Conservation (phyloP, 2,797 vertebrate genomes). For the Myotis findleyi region DNA sequence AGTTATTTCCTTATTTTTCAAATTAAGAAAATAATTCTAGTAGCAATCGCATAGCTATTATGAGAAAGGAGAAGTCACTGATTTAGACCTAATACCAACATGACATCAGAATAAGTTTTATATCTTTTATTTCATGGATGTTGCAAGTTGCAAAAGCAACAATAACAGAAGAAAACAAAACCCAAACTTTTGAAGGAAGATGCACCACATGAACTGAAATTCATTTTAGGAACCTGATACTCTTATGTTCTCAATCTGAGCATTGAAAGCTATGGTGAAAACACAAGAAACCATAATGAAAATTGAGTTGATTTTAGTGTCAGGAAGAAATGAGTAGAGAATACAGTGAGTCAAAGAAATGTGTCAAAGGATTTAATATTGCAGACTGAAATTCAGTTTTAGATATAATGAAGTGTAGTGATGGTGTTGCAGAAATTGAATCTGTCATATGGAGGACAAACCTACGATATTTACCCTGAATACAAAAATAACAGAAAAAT, state of each 20-base stretch:
- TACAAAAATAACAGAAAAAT: neutral
- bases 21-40: slow-evolving; percentile 23
- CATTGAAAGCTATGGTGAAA: neutral
- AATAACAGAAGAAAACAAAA: neutral
- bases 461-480: neutral
- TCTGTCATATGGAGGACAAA: slow-evolving; percentile 11
- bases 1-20: slow-evolving; percentile 13
- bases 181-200: slow-evolving; percentile 13
- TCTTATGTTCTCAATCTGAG: neutral
- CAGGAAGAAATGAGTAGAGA: slow-evolving; percentile 32
- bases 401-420: slow-evolving; percentile 1
- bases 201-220: slow-evolving; percentile 15
- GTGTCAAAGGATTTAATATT: slow-evolving; percentile 8
- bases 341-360: neutral
- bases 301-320: slow-evolving; percentile 37
- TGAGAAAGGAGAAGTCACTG: slow-evolving; percentile 1
- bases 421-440: neutral
- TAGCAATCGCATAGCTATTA: neutral
- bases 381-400: slow-evolving; percentile 41
- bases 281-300: slow-evolving; percentile 9
- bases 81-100: neutral
- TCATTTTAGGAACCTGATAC: neutral
- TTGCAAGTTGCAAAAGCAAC: neutral
- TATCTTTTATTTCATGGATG: neutral
- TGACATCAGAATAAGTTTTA: neutral